Evolutionary conservation across 2,797 vertebrate species (phyloP), one percentile per base, ranked within the genome.

Genomic region (Pteronotus mesoamericanus): DNA sequence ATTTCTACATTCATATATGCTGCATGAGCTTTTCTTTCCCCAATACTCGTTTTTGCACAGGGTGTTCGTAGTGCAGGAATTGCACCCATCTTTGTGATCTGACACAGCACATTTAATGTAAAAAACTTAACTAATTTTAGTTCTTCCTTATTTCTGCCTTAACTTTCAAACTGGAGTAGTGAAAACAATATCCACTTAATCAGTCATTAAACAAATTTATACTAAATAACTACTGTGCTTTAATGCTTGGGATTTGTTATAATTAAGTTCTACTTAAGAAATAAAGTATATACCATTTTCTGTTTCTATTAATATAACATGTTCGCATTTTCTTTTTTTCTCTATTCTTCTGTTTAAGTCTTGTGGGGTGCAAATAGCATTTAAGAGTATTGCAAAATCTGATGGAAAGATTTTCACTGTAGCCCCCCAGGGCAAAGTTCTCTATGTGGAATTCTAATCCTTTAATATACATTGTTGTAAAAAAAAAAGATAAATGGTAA

Each of bases 1-100:
- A 93, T 61, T 72, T 9, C n/a, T 89, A 92, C 71, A 79, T 92
- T 75, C 89, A 96, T 88, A 86, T 92, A 86, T 11, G 72, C 98
- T 84, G 2, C 15, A 61, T 93, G 10, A 19, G 16, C 6, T 79
- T 95, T 84, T 77, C 53, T 90, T 66, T 91, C 57, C 32, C 75
- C 51, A 51, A 39, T 24, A 91, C 29, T 87, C 57, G 37, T 94
- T 92, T 95, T 79, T 86, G 1, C 78, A 8, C 48, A 94, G n/a
- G 39, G 34, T 92, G 32, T 71, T 26, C 80, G n/a, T 34, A 90
- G 34, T 79, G 74, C 9, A 57, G 86, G 34, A 78, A 85, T 46
- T 86, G 5, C 26, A 14, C 74, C 46, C 39, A 77, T 32, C 37
- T 95, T 94, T 71, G 24, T 61, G 51, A 51, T 85, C 69, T 55